These are phyloP conservation scores for Alosa sapidissima DNA, from an alignment of 2,797 vertebrate species.

Conservation along the genomic window DNA sequence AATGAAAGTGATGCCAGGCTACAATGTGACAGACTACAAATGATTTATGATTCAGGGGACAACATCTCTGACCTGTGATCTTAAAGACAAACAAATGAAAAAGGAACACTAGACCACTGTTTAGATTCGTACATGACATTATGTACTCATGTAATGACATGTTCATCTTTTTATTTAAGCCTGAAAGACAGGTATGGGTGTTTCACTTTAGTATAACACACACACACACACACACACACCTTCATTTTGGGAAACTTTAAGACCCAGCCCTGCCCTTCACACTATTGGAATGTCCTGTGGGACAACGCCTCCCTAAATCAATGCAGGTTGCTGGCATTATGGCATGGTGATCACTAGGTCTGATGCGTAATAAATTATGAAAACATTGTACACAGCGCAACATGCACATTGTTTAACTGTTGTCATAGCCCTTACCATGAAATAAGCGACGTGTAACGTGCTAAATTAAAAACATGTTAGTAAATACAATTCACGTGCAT, in stretches of 20 bases:
- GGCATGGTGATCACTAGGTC: not conserved
- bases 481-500: slow-evolving; percentile 4
- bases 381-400: no score
- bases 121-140: not conserved
- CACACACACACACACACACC: no score
- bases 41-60: not conserved
- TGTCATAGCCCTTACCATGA: not conserved
- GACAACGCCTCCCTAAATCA: not conserved
- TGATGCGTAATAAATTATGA: no score
- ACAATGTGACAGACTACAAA: not conserved
- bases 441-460: not conserved
- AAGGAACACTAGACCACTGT: not conserved
- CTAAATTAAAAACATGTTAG: not conserved
- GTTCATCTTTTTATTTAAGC: not conserved
- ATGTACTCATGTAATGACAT: not conserved
- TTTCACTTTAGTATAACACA: not conserved
- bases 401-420: not conserved
- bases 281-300: not conserved
- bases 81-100: not conserved
- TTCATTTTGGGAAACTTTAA: not conserved
- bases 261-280: not conserved
- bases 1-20: not conserved
- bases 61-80: not conserved
- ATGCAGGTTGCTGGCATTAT: no score
- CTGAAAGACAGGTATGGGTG: not conserved